phyloP scores from a whole-genome alignment of 2,113 vertebrate genomes.

The Notothenia coriiceps region DNA sequence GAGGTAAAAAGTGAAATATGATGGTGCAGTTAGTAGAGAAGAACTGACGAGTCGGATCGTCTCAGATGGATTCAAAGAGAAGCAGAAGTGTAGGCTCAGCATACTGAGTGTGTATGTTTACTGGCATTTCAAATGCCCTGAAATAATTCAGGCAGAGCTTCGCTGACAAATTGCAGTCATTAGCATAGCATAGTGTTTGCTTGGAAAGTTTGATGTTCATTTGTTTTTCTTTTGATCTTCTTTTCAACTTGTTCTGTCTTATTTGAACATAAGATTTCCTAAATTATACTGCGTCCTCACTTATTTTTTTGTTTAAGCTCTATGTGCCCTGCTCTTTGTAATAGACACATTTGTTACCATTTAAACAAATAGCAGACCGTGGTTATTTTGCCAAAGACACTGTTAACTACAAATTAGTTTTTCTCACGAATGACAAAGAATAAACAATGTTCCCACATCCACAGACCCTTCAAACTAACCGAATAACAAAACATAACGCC shows the following conservation, averaged over 20 bases:
- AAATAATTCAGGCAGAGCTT: slow-evolving; percentile 35
- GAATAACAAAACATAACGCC: too few relatives aligned
- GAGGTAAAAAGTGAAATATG: slow-evolving; percentile 50
- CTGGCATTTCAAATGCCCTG: slow-evolving; percentile 29
- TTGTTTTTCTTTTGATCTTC: slow-evolving; percentile 39
- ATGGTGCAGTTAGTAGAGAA: slow-evolving; percentile 39
- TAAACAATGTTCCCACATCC: too few relatives aligned
- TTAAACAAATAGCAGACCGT: background rate
- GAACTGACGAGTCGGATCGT: slow-evolving; percentile 35
- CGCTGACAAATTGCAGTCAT: slow-evolving; percentile 55
- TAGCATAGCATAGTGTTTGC: slow-evolving; percentile 39
- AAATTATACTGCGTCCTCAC: slow-evolving; percentile 1
- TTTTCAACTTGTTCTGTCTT: slow-evolving; percentile 5
- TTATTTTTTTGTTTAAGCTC: background rate
- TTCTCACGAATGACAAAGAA: too few relatives aligned
- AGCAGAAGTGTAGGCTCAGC: slow-evolving; percentile 37
- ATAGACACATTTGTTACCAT: slow-evolving; percentile 1
- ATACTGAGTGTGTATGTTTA: slow-evolving; percentile 46
- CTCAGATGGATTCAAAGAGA: slow-evolving; percentile 49
- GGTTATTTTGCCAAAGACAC: too few relatives aligned
- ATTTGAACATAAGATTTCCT: slow-evolving; percentile 1
- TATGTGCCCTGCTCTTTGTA: background rate
- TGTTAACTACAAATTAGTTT: too few relatives aligned
- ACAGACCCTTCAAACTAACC: too few relatives aligned
- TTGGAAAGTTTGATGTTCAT: slow-evolving; percentile 41